Percentiles rank a stretch among this genome's conserved stretches.
Evolutionary conservation across 1,140 invertebrate genomes (phyloP).

Genomic region (Drosophila sulfurigaster): DNA sequence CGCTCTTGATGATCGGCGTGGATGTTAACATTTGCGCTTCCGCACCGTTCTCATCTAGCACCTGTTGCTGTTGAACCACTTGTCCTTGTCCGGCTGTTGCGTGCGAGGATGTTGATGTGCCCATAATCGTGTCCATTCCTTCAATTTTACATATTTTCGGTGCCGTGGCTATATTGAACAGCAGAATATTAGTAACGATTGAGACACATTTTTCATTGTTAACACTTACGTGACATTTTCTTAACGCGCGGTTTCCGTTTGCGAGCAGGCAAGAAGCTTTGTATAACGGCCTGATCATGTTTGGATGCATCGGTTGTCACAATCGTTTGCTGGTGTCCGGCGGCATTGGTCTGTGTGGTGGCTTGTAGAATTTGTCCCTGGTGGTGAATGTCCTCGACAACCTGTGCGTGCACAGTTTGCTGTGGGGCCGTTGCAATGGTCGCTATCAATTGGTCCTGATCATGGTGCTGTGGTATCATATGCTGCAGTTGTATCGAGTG

Average conservation of each 20-base stretch:
- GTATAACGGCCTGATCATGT: slow-evolving; percentile 84
- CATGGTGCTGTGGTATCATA: slow-evolving; percentile 84
- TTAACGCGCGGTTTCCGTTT: slow-evolving; percentile 84
- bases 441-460: slow-evolving; percentile 84
- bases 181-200: slow-evolving; percentile 1
- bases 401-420: slow-evolving; percentile 84
- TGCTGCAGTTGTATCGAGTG: slow-evolving; percentile 86
- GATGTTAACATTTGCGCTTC: slow-evolving; percentile 67
- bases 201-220: neutral
- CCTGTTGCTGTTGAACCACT: slow-evolving; percentile 67
- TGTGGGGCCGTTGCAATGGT: slow-evolving; percentile 79
- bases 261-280: slow-evolving; percentile 85
- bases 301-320: slow-evolving; percentile 80
- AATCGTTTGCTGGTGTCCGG: slow-evolving; percentile 78
- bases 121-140: slow-evolving; percentile 81
- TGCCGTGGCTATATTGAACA: slow-evolving; percentile 59
- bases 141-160: slow-evolving; percentile 84
- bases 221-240: slow-evolving; percentile 81
- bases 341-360: slow-evolving; percentile 75
- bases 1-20: slow-evolving; percentile 80
- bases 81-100: slow-evolving; percentile 44
- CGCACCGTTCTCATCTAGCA: slow-evolving; percentile 76
- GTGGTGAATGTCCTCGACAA: slow-evolving; percentile 84
- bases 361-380: slow-evolving; percentile 80
- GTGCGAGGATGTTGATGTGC: slow-evolving; percentile 75